Evolutionary conservation across 2,888 invertebrate genomes (phyloP), one percentile per base, ranked within the genome.

Genomic region (Muschampia staudingeri): DNA sequence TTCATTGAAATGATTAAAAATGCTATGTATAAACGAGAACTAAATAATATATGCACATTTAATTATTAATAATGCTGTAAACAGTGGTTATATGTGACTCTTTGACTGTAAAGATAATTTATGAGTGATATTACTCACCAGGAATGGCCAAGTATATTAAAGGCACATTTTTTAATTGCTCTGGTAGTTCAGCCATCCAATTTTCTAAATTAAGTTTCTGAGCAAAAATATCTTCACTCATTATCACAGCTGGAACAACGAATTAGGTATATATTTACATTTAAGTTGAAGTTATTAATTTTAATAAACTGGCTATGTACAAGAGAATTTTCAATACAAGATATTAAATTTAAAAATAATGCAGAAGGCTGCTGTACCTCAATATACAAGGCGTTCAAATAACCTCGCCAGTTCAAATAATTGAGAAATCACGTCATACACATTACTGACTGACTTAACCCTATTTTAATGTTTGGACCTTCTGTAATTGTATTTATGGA

Each of bases 131-230:
- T 56, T n/a, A 42, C 70, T 42, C 97, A 98, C 98, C 98, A 95
- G 98, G 98, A 93, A 98, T 98, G 34, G 98, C 98, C 86, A 98
- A 94, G 90, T 98, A 97, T 86, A 98, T 98, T 81, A 98, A 93
- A 37, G 98, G 97, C 82, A 98, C 84, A 82, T 97, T 94, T 89
- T 97, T 97, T 42, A 98, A 90, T 81, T 94, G 92, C 19, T 95
- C 93, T 76, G 98, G 98, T 87, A 98, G 92, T 83, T 97, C 97
- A 44, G 97, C 95, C 98, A 98, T 98, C 98, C 98, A 98, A 86
- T 97, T 95, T 90, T 98, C 98, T 78, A 98, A 93, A 81, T 92
- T 90, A 69, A 94, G 85, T 79, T 90, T 91, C 83, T 94, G 90
- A 70, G 93, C 91, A 76, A 88, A 84, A 67, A 85, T 90, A 81